Percentiles rank a stretch among this genome's conserved stretches.
phyloP scores from a whole-genome alignment of 2,797 vertebrate genomes.

The Orestias chungarensis region DNA sequence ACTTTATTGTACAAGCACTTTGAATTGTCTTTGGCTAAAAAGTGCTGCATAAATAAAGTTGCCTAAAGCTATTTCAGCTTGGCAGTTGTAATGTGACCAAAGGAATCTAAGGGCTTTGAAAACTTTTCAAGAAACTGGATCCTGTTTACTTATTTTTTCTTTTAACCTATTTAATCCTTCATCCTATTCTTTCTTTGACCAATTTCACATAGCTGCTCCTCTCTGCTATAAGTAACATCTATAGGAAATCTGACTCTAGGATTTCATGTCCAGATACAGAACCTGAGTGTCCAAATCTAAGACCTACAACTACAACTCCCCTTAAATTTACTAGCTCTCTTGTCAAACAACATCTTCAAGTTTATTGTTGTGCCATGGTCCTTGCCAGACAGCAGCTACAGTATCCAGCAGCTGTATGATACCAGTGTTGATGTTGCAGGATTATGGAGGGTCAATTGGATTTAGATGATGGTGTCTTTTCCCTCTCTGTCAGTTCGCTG shows the following conservation, averaged over 20 bases:
- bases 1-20: too few relatives aligned
- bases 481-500: constrained; percentile 38
- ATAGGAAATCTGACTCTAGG: background rate
- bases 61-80: background rate
- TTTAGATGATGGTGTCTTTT: constrained; percentile 24
- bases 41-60: too few relatives aligned
- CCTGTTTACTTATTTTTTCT: background rate
- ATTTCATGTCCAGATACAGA: background rate
- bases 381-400: constrained; percentile 6
- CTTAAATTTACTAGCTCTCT: background rate
- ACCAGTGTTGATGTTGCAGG: constrained; percentile 21
- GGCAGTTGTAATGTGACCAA: background rate
- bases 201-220: background rate
- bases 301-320: background rate
- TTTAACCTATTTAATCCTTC: background rate
- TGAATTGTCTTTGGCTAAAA: too few relatives aligned
- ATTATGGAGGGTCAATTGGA: constrained; percentile 33
- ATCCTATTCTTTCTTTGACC: background rate
- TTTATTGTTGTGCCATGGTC: background rate
- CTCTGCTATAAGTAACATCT: background rate
- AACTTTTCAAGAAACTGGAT: background rate
- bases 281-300: background rate
- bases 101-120: background rate
- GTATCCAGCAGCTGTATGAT: constrained; percentile 13
- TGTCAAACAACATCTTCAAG: background rate